phyloP scores from a whole-genome alignment of 2,797 vertebrate genomes.

The Epinephelus coioides region DNA sequence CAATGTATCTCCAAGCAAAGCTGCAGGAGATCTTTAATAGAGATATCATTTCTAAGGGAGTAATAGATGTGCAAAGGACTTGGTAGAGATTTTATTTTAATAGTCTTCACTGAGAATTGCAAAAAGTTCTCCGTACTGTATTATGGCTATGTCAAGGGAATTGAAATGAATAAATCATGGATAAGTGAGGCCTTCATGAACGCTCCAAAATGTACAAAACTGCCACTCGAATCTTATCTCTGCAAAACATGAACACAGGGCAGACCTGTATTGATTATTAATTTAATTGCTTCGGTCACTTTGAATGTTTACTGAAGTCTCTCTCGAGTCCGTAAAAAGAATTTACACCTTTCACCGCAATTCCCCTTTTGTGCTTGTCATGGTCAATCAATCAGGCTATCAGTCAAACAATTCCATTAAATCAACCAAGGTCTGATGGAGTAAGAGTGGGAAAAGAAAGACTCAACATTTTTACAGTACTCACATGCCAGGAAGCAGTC shows the following conservation, averaged over 20 bases:
- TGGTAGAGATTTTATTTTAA: neutral
- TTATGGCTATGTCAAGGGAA: neutral
- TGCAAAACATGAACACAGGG: constrained; percentile 27
- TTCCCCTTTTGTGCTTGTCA: constrained; percentile 15
- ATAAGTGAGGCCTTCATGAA: constrained; percentile 29
- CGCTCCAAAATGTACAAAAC: constrained; percentile 16
- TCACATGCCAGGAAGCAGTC: constrained; percentile 98
- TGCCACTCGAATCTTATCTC: constrained; percentile 25
- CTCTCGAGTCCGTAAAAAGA: neutral
- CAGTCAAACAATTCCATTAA: constrained; percentile 22
- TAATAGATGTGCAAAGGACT: neutral
- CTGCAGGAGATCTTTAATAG: neutral
- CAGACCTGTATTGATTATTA: constrained; percentile 40
- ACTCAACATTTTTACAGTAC: constrained; percentile 67
- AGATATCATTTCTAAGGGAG: neutral
- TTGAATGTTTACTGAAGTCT: constrained; percentile 21
- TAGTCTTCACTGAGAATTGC: neutral
- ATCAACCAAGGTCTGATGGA: constrained; percentile 22
- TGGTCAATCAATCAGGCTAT: constrained; percentile 30
- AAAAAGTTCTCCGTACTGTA: constrained; percentile 3
- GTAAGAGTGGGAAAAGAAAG: constrained; percentile 10
- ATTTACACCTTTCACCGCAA: constrained; percentile 1
- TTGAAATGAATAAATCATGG: constrained; percentile 12
- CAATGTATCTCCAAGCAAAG: constrained; percentile 5
- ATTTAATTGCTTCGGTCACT: constrained; percentile 13